Evolutionary conservation across 2,113 vertebrate species (phyloP).

Genomic region (Axis porcinus): DNA sequence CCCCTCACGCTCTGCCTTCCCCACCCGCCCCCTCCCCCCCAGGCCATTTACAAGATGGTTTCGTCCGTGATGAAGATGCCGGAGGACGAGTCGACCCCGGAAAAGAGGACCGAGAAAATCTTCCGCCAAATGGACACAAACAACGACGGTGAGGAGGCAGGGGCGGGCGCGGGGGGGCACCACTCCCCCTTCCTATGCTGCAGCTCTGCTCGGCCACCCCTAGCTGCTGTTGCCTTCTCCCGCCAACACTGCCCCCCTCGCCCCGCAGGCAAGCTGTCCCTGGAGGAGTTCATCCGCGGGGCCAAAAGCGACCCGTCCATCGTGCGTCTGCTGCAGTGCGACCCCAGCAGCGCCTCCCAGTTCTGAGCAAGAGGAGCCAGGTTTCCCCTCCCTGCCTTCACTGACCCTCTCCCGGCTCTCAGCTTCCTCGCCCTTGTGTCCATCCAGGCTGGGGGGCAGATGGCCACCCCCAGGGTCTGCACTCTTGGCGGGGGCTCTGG

Average conservation of each 20-base stretch:
- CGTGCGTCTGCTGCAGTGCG: conserved; percentile 97
- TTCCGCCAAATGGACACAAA: conserved; percentile 99
- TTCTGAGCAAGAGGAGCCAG: conserved; percentile 80
- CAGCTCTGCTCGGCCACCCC: not conserved
- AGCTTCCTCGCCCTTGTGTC: conserved; percentile 59
- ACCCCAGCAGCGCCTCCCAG: conserved; percentile 95
- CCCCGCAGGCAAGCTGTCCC: conserved; percentile 91
- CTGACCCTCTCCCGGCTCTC: conserved; percentile 25
- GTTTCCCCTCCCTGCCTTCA: conserved; percentile 28
- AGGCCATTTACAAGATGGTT: conserved; percentile 99
- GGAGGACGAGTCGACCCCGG: conserved; percentile 97
- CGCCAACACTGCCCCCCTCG: not conserved
- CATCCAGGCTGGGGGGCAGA: conserved; percentile 49
- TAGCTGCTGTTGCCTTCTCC: not conserved
- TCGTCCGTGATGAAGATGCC: conserved; percentile 99
- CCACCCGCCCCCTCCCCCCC: not conserved
- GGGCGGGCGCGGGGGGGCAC: not conserved
- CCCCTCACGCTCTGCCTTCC: not conserved
- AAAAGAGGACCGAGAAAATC: conserved; percentile 99
- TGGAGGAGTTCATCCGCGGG: conserved; percentile 99
- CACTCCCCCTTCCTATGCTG: not conserved
- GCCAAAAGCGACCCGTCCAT: conserved; percentile 99
- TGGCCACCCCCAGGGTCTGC: not conserved
- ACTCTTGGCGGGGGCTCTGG: not conserved
- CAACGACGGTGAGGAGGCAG: conserved; percentile 91